Conservation (phyloP, 1,140 invertebrate genomes). For the Hydropsyche tenuis region DNA sequence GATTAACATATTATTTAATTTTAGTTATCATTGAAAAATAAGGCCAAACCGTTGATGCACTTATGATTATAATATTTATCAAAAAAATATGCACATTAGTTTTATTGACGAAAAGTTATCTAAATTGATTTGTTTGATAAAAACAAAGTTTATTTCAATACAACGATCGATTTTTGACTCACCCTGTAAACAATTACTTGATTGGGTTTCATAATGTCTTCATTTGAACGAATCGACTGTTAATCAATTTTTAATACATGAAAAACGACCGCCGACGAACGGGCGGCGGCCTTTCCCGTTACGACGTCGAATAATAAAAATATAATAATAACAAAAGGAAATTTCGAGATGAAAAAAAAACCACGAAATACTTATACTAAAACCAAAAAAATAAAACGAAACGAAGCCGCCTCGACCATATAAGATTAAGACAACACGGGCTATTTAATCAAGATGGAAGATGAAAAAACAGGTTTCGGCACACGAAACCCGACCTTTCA, state of each 20-base stretch:
- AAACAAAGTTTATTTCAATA: no score
- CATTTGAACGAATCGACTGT: neutral
- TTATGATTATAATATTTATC: no score
- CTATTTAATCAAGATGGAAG: slow-evolving; percentile 48
- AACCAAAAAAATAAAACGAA: neutral
- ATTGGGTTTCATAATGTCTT: no score
- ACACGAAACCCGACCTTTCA: slow-evolving; percentile 8
- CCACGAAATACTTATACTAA: neutral
- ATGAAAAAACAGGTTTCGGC: slow-evolving; percentile 44
- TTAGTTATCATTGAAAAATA: no score
- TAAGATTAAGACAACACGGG: slow-evolving; percentile 49
- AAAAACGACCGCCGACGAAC: slow-evolving; percentile 14
- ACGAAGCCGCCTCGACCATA: slow-evolving; percentile 21
- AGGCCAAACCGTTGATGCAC: no score
- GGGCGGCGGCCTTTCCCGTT: slow-evolving; percentile 20
- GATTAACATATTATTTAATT: no score
- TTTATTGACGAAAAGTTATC: no score
- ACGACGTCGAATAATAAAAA: slow-evolving; percentile 12
- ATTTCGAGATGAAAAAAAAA: slow-evolving; percentile 11
- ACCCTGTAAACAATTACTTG: no score
- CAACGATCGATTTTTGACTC: no score
- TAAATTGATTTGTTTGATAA: no score
- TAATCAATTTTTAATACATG: neutral
- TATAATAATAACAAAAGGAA: slow-evolving; percentile 23
- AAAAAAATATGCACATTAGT: no score